Evolutionary conservation across 2,113 vertebrate species (phyloP), one percentile per base, ranked within the genome.

Genomic region (Choloepus hoffmanni): DNA sequence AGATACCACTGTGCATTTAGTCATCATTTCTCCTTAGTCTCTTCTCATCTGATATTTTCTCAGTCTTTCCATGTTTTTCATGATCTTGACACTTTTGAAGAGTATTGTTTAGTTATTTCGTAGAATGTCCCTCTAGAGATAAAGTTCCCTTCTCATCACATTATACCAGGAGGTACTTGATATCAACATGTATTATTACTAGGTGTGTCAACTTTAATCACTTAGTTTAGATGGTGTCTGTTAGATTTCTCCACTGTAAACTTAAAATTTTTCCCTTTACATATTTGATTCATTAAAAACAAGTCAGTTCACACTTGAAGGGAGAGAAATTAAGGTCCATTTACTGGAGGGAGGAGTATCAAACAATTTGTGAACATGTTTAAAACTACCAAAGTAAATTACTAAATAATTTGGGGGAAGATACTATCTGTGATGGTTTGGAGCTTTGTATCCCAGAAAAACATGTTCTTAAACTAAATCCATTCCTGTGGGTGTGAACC

Each of bases 341-440:
- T 92, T 85, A 12, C 70, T 33, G 3, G 45, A 74, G 30, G 70
- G 23, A 74, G 14, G 45, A 67, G 7, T 67, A 85, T 26, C 60
- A 77, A 85, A 65, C 58, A 55, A 92, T 85, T 67, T 77, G 19
- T 85, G n/a, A 92, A 85, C 60, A 67, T 55, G n/a, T 67, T 19
- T 77, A 77, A 85, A 55, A 92, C 21, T 18, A 85, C 14, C 60
- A 76, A 19, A 65, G 45, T 76, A 92, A 85, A n/a, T 87, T 72
- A 72, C 24, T 6, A 87, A 81, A 93, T 12, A 78, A 77, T 72
- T 24, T 73, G 40, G 24, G 6, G 26, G 55, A 72, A 62, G 43
- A 62, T 62, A 72, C 19, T 63, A 16, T 77, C 70, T 63, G 43
- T 55, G 55, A 15, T 55, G 55, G 55, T 15, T 55, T 55, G 55